A percentile compares a stretch with the other conserved stretches of the same genome.
phyloP scores from a whole-genome alignment of 2,888 invertebrate species.

The Trichogramma evanescens region DNA sequence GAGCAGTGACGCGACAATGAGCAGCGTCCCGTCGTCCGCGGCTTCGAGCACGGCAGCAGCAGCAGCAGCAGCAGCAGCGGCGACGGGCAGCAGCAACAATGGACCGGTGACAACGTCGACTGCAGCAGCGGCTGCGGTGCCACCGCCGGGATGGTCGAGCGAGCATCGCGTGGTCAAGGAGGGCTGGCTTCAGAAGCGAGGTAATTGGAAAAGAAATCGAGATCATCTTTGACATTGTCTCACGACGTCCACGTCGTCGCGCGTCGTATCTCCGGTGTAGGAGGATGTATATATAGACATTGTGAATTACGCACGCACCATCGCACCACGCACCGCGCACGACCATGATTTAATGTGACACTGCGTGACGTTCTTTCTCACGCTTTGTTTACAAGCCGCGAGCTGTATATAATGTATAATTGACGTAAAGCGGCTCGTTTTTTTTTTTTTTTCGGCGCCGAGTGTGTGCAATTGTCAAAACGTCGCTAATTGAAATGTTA shows the following conservation, averaged over 20 bases:
- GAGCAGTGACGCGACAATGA: slow-evolving; percentile 46
- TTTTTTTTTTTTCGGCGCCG: no score
- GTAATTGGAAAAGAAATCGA: slow-evolving; percentile 35
- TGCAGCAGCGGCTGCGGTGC: slow-evolving; percentile 24
- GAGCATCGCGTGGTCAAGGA: slow-evolving; percentile 68
- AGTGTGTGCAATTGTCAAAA: no score
- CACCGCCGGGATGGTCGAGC: slow-evolving; percentile 23
- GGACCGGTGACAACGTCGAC: no score
- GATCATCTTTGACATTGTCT: neutral
- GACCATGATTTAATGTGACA: no score
- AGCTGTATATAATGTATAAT: no score
- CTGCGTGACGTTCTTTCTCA: no score
- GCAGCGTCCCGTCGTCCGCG: slow-evolving; percentile 45
- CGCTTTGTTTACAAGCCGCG: no score
- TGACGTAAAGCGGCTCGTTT: no score
- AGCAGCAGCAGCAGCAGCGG: slow-evolving; percentile 24
- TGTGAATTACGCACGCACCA: no score
- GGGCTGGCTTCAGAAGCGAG: slow-evolving; percentile 91
- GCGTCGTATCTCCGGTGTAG: neutral
- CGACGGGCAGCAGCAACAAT: slow-evolving; percentile 21
- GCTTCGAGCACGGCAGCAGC: slow-evolving; percentile 13
- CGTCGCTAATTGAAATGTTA: no score
- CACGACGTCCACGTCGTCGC: neutral
- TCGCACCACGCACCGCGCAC: no score
- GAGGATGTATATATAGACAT: neutral